These are phyloP conservation scores for Tapera naevia DNA, from an alignment of 2,797 vertebrate species.

Conservation along the genomic window DNA sequence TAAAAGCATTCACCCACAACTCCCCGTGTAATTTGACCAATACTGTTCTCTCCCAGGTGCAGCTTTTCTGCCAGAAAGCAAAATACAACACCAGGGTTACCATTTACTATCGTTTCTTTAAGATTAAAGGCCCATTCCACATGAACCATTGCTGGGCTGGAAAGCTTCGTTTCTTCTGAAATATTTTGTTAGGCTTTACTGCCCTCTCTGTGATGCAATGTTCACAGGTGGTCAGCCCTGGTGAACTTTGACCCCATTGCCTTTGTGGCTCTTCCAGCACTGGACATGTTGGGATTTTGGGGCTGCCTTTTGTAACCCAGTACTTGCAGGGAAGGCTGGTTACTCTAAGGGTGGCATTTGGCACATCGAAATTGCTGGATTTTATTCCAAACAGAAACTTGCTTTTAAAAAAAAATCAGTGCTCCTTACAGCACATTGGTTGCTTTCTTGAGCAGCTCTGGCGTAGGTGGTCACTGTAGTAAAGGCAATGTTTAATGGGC, in stretches of 20 bases:
- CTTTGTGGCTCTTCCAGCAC: background rate
- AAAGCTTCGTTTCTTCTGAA: background rate
- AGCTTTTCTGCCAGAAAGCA: background rate
- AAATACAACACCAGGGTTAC: background rate
- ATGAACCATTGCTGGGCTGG: background rate
- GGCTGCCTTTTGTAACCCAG: background rate
- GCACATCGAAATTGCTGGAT: background rate
- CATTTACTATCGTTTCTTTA: background rate
- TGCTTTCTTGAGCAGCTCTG: background rate
- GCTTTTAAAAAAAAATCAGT: background rate
- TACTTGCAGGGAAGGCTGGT: background rate
- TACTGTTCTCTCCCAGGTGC: background rate
- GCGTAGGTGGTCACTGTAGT: accelerated
- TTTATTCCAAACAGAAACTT: background rate
- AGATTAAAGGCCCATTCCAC: background rate
- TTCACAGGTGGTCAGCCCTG: background rate
- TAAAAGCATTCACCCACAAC: background rate
- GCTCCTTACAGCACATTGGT: background rate
- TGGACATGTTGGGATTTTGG: background rate
- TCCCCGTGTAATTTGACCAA: background rate
- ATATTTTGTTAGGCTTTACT: background rate
- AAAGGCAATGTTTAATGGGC: accelerated
- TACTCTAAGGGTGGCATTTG: background rate
- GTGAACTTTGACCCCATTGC: background rate
- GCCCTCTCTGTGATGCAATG: too few relatives aligned